phyloP scores from a whole-genome alignment of 53 echinoderm and acorn worm species.

The Paracentrotus lividus region DNA sequence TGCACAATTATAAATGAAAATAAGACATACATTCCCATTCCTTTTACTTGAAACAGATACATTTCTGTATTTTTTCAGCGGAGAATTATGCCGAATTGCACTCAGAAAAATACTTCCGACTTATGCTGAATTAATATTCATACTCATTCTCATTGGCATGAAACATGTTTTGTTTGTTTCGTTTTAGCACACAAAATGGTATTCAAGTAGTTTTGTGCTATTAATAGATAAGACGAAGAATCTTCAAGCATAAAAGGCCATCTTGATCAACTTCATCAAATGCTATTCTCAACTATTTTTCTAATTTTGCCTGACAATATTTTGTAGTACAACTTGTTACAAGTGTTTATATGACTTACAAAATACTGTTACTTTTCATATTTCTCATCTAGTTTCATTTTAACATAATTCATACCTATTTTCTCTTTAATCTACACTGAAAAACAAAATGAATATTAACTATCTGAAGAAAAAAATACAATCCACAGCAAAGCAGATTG shows the following conservation, averaged over 20 bases:
- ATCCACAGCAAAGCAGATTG: background rate
- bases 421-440: background rate
- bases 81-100: conserved; percentile 2
- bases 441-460: background rate
- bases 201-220: background rate
- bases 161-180: background rate
- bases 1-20: conserved; percentile 51
- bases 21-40: background rate
- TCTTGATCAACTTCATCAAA: background rate
- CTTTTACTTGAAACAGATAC: background rate
- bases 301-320: background rate
- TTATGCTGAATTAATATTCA: background rate
- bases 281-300: background rate
- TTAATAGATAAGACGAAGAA: background rate
- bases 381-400: background rate
- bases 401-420: background rate
- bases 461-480: background rate
- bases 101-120: background rate
- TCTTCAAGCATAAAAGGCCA: background rate
- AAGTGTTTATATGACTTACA: background rate
- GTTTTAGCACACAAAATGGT: conserved; percentile 33
- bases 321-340: background rate
- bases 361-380: background rate
- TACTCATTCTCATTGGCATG: background rate
- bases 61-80: background rate